Base-by-base conservation (phyloP, 2,113 vertebrate species). In the Uria lomvia region DNA sequence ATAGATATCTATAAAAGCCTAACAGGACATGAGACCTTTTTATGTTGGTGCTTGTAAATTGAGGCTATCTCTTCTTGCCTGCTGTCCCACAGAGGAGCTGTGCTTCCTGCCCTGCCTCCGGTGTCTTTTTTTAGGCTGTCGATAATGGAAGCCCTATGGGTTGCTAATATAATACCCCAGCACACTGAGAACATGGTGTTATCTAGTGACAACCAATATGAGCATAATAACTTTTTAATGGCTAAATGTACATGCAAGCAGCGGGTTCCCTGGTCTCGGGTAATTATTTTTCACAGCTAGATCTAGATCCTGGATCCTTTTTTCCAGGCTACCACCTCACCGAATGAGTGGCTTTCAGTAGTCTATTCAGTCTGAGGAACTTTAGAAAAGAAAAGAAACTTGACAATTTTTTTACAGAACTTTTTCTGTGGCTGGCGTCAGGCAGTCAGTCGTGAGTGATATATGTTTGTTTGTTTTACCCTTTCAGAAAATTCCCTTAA, bases 271-370 rank as follows among this genome's bases (percentile, higher is more conserved):
- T 50, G 30, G 15, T 43, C 60, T 67, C 1, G 3, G 65, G 45
- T 75, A 89, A 95, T 92, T 92, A 89, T 74, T 91, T 94, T 95
- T 92, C 86, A 89, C 60, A 84, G 86, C 40, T 59, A 94, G 86
- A 67, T 68, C 63, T 80, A 90, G 60, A 72, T 81, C 22, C 23
- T 81, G 30, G 11, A 6, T 73, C 45, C 21, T 60, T 90, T 84
- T 34, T 73, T 59, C 16, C 29, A 50, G 32, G 47, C 47, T 81
- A 24, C 29, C 52, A 60, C 8, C 45, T 67, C 45, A 60, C 16
- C 72, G 38, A 94, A 56, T 60, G 71, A 60, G 16, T 68, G 30
- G 13, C 22, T 92, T 96, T 95, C 86, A 59, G 78, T n/a, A 58
- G 22, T 40, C 16, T 23, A 9, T 86, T 93, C 14, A 17, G 30